These are phyloP conservation scores for Oxyura jamaicensis DNA, from an alignment of 2,113 vertebrate species.

Conservation along the genomic window DNA sequence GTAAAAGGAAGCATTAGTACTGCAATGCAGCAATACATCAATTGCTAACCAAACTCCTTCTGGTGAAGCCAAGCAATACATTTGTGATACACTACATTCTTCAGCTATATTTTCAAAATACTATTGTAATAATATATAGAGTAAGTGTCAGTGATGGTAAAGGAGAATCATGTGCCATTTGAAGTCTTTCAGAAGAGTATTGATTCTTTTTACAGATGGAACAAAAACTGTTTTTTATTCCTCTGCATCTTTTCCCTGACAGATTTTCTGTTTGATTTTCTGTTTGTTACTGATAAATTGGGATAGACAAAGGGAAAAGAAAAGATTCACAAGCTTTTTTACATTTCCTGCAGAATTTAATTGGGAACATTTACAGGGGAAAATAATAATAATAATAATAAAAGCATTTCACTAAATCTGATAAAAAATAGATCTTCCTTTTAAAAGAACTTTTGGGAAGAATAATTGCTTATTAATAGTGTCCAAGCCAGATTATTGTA, in stretches of 20 bases:
- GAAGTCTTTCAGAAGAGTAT: neutral
- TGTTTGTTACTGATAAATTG: neutral
- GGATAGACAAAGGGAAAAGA: neutral
- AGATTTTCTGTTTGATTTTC: constrained; percentile 7
- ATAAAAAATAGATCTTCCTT: neutral
- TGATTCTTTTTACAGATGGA: constrained; percentile 11
- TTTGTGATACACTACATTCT: neutral
- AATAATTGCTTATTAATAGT: neutral
- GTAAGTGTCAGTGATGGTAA: neutral
- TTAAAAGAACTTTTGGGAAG: neutral
- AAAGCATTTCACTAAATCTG: neutral
- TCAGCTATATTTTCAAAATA: neutral
- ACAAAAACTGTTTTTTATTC: neutral
- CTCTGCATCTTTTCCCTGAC: neutral
- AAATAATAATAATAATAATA: neutral
- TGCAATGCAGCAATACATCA: neutral
- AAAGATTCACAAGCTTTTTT: neutral
- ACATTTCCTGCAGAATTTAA: neutral
- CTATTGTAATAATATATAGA: neutral
- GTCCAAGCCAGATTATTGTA: neutral
- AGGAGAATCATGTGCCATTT: neutral
- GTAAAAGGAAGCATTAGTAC: neutral
- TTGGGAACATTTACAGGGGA: neutral
- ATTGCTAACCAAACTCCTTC: neutral
- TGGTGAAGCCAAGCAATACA: neutral